Base-by-base conservation (phyloP, 2,113 vertebrate genomes). In the Hippoglossus stenolepis region DNA sequence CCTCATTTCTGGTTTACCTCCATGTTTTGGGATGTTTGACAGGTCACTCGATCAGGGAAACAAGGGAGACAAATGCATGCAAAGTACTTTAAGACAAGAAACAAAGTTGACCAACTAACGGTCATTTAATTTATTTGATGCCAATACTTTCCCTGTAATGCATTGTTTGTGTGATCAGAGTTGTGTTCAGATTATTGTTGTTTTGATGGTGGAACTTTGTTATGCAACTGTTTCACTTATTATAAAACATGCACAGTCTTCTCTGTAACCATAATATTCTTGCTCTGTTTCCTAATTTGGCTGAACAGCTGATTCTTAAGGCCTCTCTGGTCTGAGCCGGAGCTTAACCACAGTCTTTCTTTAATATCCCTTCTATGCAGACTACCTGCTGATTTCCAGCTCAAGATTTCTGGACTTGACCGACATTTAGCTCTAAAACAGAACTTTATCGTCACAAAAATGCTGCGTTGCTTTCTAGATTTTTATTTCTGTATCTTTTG, bases 331-430 rank as follows among this genome's bases (percentile, higher is more conserved):
- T 81, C 68, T 79, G 77, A 90, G 79, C 77, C 53, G 65, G 40
- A 77, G 82, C 70, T 85, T 85, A 73, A 80, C 70, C 68, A 15
- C 51, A 75, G 70, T 84, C 75, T 75, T 20, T 56, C 24, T 17
- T 15, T 20, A 21, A 21, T 65, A 51, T 53, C 18, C 47, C 17
- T 2, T 51, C 17, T 17, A 17, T 51, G 14, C 18, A 51, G 40
- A 70, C 65, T 14, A 12, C 20, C 18, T 65, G 57, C 79, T 67
- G 65, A 68, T 49, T 35, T 71, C 24, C 51, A 38, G 72, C 61
- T 64, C 51, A 43, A 9, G 18, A 70, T 43, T 20, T 75, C 9
- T 54, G 54, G 1, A 4, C 60, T 60, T 51, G 7, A 53, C 6
- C 6, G 51, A n/a, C 4, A 18, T 20, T 20, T 20, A 18, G 15